phyloP scores from a whole-genome alignment of 2,888 invertebrate genomes.

The Ophonus ardosiacus region DNA sequence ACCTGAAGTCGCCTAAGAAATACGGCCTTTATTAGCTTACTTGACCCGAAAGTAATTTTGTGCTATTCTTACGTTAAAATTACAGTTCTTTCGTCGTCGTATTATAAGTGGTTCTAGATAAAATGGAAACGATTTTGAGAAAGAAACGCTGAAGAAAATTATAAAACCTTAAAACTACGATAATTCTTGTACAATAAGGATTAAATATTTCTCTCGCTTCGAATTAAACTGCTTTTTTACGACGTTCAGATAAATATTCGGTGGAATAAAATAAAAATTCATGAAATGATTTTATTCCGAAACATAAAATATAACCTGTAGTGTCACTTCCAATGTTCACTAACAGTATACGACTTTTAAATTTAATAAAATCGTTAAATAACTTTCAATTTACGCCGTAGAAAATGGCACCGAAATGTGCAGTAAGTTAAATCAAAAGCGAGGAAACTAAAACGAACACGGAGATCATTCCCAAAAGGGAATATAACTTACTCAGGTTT shows the following conservation, averaged over 20 bases:
- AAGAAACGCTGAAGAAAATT: too few species aligned
- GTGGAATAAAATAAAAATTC: constrained; percentile 13
- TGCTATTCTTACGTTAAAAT: too few species aligned
- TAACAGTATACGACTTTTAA: constrained; percentile 27
- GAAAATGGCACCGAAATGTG: constrained; percentile 25
- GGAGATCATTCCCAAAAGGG: background rate
- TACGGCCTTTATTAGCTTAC: too few species aligned
- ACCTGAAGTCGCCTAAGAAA: too few species aligned
- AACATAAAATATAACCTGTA: constrained; percentile 23
- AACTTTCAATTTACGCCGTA: constrained; percentile 28
- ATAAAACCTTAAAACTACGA: background rate
- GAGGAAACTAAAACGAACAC: constrained; percentile 19
- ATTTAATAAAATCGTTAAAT: constrained; percentile 48
- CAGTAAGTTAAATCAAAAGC: constrained; percentile 21
- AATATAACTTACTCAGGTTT: background rate
- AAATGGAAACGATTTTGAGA: too few species aligned
- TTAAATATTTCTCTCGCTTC: constrained; percentile 22
- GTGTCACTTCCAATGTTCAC: constrained; percentile 16
- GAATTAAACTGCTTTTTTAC: constrained; percentile 25
- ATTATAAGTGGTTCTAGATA: too few species aligned
- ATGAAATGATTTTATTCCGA: background rate
- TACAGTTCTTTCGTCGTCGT: too few species aligned
- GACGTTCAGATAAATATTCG: background rate
- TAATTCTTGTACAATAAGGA: background rate
- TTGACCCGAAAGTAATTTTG: too few species aligned